These are phyloP conservation scores for Polyodon spathula DNA, from an alignment of 2,113 vertebrate genomes.

Conservation along the genomic window DNA sequence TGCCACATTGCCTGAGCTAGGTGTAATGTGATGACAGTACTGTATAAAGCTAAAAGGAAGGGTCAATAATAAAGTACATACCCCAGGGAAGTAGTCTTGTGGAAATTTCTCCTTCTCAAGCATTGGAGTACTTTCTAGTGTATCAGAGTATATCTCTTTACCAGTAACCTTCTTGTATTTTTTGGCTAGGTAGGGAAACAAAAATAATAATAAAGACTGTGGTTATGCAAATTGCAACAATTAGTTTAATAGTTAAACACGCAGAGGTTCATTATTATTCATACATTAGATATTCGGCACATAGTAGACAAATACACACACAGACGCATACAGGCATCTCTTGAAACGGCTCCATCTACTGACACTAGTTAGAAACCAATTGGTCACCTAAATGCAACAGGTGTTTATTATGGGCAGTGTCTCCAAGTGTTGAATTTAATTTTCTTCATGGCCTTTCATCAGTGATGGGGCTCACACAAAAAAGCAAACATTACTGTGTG, in stretches of 20 bases:
- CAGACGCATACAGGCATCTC: conserved; percentile 23
- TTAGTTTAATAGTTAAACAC: neutral
- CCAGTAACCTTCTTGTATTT: conserved; percentile 85
- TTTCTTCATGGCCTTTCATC: neutral
- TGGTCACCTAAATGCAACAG: neutral
- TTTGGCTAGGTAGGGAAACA: conserved; percentile 62
- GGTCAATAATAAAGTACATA: conserved; percentile 32
- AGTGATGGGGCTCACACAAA: neutral
- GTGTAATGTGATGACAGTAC: neutral
- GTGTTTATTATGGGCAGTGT: neutral
- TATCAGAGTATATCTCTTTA: conserved; percentile 87
- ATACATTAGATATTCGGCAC: neutral
- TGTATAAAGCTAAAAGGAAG: neutral
- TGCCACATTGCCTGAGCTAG: too few relatives aligned
- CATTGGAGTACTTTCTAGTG: conserved; percentile 75
- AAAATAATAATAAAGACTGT: neutral
- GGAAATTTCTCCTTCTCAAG: conserved; percentile 96
- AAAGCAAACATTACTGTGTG: neutral
- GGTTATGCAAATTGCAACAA: neutral
- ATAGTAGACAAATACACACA: conserved; percentile 11
- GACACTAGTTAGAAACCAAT: conserved; percentile 18
- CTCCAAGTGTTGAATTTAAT: neutral
- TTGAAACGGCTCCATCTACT: conserved; percentile 59
- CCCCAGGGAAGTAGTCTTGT: conserved; percentile 92
- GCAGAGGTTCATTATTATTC: neutral